These are phyloP conservation scores for Myiopsitta monachus DNA, from an alignment of 2,113 vertebrate genomes.

Conservation along the genomic window DNA sequence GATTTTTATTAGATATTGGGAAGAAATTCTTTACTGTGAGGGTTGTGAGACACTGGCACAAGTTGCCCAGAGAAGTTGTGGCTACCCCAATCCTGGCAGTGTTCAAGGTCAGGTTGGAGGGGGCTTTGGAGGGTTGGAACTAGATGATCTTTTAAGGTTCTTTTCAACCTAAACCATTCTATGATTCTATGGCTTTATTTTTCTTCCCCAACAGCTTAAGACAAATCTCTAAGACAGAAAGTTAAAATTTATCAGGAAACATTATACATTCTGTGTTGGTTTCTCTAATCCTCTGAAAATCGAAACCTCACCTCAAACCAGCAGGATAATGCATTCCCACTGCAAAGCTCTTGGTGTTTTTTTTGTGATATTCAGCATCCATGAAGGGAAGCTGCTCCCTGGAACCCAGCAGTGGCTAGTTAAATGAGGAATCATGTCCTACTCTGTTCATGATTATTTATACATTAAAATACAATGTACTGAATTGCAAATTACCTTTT, in stretches of 20 bases:
- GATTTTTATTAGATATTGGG: neutral
- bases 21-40: neutral
- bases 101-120: neutral
- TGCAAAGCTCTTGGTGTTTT: neutral
- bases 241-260: neutral
- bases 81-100: neutral
- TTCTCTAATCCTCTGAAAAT: neutral
- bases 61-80: neutral
- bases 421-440: neutral
- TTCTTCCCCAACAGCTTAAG: neutral
- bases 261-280: neutral
- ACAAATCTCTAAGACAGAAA: neutral
- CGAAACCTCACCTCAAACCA: neutral
- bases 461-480: neutral
- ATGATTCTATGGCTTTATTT: neutral
- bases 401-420: neutral
- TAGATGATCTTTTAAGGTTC: neutral
- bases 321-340: neutral
- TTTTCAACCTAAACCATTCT: neutral
- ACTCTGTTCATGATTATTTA: neutral
- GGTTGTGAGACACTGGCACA: neutral
- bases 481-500: constrained; percentile 10
- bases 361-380: neutral
- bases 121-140: neutral
- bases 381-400: neutral